Evolutionary conservation across 2,797 vertebrate genomes (phyloP), one percentile per base, ranked within the genome.

Genomic region (Syngnathus rostellatus): DNA sequence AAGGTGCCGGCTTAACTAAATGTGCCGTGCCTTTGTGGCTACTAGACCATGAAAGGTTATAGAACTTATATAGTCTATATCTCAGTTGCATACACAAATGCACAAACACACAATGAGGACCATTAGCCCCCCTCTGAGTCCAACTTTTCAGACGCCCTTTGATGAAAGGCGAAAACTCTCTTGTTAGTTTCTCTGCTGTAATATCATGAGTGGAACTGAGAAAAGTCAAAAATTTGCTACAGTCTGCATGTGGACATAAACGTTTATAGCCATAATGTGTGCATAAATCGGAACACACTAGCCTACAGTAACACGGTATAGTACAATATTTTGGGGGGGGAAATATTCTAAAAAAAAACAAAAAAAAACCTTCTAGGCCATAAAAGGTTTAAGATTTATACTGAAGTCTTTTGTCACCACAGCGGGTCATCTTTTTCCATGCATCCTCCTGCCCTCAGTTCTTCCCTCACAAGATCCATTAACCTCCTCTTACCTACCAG

Each of bases 111-210:
- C 50, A 80, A 67, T 39, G 38, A 73, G 63, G 62, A 73, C 84
- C 75, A 80, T 87, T 84, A 81, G 75, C 80, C 81, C 77, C 77
- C 83, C 78, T 81, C 74, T 77, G 66, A 81, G 68, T 79, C 81
- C 78, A 67, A 78, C 75, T 84, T 85, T 85, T 78, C 68, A 70
- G 69, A 78, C 14, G 72, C 72, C 66, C 62, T 45, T 14, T 68
- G 64, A 83, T 63, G 16, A 68, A 68, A 76, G 64, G 70, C 5
- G 61, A 65, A 71, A 68, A 50, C 64, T 62, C 68, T 71, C 62
- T 53, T 67, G 65, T 59, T 70, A 62, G 51, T 61, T 63, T 46
- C 45, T 9, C 57, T 39, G 37, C 17, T 9, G 8, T 5, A 39
- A 59, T 17, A 59, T n/a, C 37, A 39, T 11, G 3, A 59, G 57